Conservation (phyloP, 1,140 invertebrate species). For the Pseudomyrmex gracilis region DNA sequence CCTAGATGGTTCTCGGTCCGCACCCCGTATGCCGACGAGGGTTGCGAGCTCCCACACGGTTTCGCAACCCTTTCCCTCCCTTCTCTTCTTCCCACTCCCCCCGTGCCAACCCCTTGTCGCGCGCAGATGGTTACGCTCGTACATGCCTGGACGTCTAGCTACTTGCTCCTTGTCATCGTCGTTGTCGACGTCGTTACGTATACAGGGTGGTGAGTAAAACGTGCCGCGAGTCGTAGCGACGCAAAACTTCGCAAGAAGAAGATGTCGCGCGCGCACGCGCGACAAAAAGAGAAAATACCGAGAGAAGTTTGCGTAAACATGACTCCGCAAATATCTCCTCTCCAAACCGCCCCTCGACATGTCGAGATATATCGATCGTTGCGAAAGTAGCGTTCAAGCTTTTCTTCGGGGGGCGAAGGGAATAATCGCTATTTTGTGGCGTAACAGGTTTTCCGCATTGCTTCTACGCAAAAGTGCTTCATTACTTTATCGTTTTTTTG, state of each 20-base stretch:
- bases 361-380: constrained; percentile 20
- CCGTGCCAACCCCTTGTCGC: constrained; percentile 44
- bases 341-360: constrained; percentile 14
- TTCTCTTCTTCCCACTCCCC: constrained; percentile 39
- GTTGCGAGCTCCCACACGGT: constrained; percentile 1
- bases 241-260: constrained; percentile 56
- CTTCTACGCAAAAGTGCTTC: background rate
- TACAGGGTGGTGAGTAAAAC: constrained; percentile 46
- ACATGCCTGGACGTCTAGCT: constrained; percentile 52
- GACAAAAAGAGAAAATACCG: constrained; percentile 45
- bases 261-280: background rate
- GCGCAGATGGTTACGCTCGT: constrained; percentile 66
- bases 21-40: constrained; percentile 37
- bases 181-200: constrained; percentile 41
- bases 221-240: constrained; percentile 43
- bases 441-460: constrained; percentile 22
- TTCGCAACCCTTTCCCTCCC: too few relatives aligned
- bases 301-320: constrained; percentile 48
- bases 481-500: background rate
- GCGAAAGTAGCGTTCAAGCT: constrained; percentile 14
- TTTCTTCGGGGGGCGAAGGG: background rate
- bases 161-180: constrained; percentile 46
- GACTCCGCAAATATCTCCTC: constrained; percentile 37
- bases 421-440: background rate
- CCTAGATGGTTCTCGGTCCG: constrained; percentile 54